Evolutionary conservation across 2,113 vertebrate genomes (phyloP).

Genomic region (Zootoca vivipara): DNA sequence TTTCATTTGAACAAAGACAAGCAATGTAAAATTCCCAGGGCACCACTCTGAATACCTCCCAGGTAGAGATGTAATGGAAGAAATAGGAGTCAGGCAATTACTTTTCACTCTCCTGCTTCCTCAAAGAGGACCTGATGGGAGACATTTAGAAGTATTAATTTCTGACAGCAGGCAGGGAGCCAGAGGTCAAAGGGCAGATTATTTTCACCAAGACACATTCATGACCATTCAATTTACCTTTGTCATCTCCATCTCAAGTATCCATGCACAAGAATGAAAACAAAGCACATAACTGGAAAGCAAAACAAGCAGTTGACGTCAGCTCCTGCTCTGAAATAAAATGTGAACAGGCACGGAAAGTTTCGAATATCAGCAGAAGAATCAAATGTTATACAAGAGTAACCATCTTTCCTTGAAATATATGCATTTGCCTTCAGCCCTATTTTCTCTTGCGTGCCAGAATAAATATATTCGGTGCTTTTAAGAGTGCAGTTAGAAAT

Average conservation of each 20-base stretch:
- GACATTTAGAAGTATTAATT: conserved; percentile 1
- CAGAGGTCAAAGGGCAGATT: conserved; percentile 50
- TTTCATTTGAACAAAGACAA: neutral
- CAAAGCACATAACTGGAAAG: conserved; percentile 49
- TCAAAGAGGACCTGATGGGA: conserved; percentile 10
- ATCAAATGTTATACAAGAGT: conserved; percentile 35
- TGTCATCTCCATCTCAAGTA: conserved; percentile 23
- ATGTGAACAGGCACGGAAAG: conserved; percentile 36
- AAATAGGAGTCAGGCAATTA: neutral
- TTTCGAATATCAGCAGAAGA: conserved; percentile 5
- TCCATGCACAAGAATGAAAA: conserved; percentile 15
- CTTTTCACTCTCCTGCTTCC: conserved; percentile 7
- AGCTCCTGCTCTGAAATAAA: conserved; percentile 19
- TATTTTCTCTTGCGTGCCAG: neutral
- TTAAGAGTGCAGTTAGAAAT: neutral
- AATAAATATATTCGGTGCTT: neutral
- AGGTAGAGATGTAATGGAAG: neutral
- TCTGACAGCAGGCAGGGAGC: conserved; percentile 8
- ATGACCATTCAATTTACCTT: conserved; percentile 40
- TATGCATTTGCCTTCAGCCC: neutral
- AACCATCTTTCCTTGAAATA: conserved; percentile 29
- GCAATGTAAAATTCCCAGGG: neutral
- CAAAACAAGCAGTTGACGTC: conserved; percentile 44
- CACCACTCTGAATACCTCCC: conserved; percentile 33
- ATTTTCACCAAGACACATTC: conserved; percentile 42